Conservation (phyloP, 2,113 vertebrate genomes). For the Hippocampus comes region DNA sequence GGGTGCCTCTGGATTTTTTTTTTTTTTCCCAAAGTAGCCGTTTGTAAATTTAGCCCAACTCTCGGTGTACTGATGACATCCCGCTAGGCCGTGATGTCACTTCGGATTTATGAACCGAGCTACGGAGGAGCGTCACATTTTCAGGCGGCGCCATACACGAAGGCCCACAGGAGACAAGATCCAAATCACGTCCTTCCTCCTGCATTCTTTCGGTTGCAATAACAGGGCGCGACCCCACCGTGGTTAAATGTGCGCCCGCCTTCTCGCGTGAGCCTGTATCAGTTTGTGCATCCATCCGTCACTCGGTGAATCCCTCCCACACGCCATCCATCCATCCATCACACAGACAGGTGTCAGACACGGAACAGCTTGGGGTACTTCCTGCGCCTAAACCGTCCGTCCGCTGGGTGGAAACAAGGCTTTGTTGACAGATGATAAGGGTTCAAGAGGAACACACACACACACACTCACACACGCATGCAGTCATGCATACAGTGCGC, state of each 20-base stretch:
- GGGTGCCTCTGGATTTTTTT: constrained; percentile 34
- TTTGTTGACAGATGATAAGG: constrained; percentile 61
- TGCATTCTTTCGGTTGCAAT: constrained; percentile 43
- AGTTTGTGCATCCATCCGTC: constrained; percentile 54
- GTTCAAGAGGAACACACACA: constrained; percentile 61
- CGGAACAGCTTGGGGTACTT: constrained; percentile 57
- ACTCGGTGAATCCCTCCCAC: constrained; percentile 39
- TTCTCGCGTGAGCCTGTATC: constrained; percentile 50
- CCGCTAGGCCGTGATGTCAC: too few relatives aligned
- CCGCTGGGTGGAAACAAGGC: constrained; percentile 51
- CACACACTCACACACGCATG: constrained; percentile 21
- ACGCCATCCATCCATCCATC: constrained; percentile 52
- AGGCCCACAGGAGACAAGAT: constrained; percentile 28
- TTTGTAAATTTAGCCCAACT: constrained; percentile 42
- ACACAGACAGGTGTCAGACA: constrained; percentile 59
- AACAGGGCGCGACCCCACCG: constrained; percentile 53
- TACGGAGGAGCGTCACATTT: background rate
- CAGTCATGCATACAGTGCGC: constrained; percentile 39
- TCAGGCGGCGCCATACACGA: constrained; percentile 7
- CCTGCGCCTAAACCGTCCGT: constrained; percentile 56
- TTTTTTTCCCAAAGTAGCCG: constrained; percentile 12
- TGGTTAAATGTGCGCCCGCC: constrained; percentile 55
- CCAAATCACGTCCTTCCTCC: constrained; percentile 24
- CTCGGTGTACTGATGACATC: background rate
- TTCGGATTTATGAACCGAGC: background rate